phyloP scores from a whole-genome alignment of 2,113 vertebrate species.

The Macrotus californicus region DNA sequence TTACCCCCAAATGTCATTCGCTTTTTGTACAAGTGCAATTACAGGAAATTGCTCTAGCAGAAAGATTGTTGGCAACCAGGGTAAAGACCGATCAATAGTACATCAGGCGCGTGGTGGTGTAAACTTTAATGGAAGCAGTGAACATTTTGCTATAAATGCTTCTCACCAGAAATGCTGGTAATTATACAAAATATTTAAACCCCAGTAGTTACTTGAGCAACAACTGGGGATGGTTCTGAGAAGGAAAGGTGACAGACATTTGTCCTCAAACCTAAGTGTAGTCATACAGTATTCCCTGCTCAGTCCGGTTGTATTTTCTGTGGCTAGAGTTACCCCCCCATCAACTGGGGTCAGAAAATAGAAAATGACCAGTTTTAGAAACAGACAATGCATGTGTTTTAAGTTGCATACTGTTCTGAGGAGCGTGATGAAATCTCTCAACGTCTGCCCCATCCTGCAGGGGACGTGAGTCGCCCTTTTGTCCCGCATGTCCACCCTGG shows the following conservation, averaged over 20 bases:
- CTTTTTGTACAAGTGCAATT: constrained; percentile 42
- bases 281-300: neutral
- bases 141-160: constrained; percentile 63
- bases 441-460: neutral
- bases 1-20: neutral
- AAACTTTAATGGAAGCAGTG: constrained; percentile 64
- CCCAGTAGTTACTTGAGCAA: neutral
- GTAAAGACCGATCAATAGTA: constrained; percentile 60
- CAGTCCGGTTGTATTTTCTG: neutral
- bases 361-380: neutral
- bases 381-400: no score
- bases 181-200: constrained; percentile 52
- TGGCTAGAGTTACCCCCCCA: neutral
- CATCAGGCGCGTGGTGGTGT: constrained; percentile 49
- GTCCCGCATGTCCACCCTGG: no score
- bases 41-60: constrained; percentile 59
- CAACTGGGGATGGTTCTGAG: neutral
- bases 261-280: neutral
- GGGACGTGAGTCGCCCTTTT: no score
- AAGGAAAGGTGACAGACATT: neutral
- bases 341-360: neutral
- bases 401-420: no score
- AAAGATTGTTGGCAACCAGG: constrained; percentile 69
- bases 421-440: neutral
- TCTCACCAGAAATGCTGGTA: constrained; percentile 59